Evolutionary conservation across 2,113 vertebrate species (phyloP).

Genomic region (Platysternon megacephalum): DNA sequence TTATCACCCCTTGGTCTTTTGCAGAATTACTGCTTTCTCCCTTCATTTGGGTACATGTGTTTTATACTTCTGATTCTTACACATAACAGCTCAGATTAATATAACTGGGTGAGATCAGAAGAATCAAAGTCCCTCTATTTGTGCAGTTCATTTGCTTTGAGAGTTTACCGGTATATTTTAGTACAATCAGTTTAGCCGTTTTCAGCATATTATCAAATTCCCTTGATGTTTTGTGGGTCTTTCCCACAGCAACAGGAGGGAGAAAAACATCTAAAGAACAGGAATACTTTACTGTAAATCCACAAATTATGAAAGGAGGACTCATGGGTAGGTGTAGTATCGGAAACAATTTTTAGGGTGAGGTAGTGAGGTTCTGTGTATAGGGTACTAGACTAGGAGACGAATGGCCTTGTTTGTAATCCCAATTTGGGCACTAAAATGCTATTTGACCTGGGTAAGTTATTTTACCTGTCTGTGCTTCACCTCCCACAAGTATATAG

Average conservation of each 20-base stretch:
- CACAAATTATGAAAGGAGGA: not conserved
- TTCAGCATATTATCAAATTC: not conserved
- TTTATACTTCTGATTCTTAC: not conserved
- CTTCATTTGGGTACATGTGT: not conserved
- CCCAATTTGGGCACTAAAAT: not conserved
- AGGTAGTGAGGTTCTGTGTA: not conserved
- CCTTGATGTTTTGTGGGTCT: not conserved
- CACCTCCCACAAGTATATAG: not conserved
- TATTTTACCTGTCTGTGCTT: not conserved
- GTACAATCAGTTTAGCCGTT: not conserved
- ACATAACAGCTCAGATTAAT: not conserved
- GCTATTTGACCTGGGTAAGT: not conserved
- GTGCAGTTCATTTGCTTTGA: not conserved
- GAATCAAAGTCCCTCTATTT: not conserved
- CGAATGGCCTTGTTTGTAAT: not conserved
- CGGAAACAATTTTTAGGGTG: not conserved
- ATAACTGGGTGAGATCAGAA: not conserved
- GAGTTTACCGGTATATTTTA: not conserved
- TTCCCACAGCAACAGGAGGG: not conserved
- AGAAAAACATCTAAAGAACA: not conserved
- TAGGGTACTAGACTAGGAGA: not conserved
- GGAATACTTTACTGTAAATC: not conserved
- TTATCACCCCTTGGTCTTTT: not conserved
- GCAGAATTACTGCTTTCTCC: not conserved
- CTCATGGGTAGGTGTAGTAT: not conserved